Percentiles rank a stretch among this genome's conserved stretches.
phyloP scores from a whole-genome alignment of 2,113 vertebrate species.

The Tonatia bakeri region DNA sequence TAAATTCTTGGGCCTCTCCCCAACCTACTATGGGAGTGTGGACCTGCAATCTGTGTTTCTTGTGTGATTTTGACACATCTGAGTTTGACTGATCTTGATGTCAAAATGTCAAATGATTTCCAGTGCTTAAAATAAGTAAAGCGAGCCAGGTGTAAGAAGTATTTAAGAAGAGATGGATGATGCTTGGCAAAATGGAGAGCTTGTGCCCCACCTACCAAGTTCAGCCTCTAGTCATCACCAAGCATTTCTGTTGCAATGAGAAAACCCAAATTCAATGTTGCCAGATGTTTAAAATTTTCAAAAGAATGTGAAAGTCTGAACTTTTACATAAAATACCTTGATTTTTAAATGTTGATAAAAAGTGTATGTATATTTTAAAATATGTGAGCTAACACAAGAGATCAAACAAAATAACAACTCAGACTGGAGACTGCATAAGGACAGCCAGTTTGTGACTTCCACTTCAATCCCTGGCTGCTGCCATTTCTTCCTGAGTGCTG shows the following conservation, averaged over 20 bases:
- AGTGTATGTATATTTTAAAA: not conserved
- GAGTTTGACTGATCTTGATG: conserved; percentile 6
- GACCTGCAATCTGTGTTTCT: not conserved
- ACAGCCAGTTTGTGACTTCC: not conserved
- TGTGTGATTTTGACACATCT: not conserved
- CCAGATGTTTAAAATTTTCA: not conserved
- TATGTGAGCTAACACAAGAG: not conserved
- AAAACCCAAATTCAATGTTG: not conserved
- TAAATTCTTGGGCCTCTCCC: not conserved
- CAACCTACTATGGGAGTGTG: not conserved
- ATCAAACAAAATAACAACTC: not conserved
- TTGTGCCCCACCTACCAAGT: not conserved
- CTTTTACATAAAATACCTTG: not conserved
- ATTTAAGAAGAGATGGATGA: not conserved
- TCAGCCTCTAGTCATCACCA: not conserved
- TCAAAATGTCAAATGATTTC: conserved; percentile 26
- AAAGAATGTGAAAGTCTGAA: not conserved
- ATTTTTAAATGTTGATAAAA: not conserved
- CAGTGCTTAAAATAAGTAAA: not conserved
- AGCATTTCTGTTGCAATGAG: not conserved
- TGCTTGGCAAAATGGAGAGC: not conserved
- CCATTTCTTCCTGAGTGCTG: not conserved
- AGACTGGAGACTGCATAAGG: not conserved
- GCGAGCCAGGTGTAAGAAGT: not conserved
- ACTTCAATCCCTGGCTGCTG: not conserved